These are phyloP conservation scores for Drosophila malerkotliana DNA, from an alignment of 1,140 invertebrate species.

Conservation along the genomic window DNA sequence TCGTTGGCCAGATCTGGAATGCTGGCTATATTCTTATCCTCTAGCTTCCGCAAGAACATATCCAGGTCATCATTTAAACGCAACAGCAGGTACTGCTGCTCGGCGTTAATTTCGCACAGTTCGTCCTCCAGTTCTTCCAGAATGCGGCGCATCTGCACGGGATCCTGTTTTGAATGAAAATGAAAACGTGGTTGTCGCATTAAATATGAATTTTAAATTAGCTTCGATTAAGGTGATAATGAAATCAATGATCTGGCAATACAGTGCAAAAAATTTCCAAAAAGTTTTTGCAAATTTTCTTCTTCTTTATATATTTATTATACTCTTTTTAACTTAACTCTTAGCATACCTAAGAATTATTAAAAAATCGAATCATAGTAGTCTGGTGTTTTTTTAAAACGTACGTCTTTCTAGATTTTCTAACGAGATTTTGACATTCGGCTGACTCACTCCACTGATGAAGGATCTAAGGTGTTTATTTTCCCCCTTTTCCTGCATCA, in stretches of 20 bases:
- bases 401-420: not conserved
- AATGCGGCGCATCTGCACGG: conserved; percentile 74
- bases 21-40: conserved; percentile 51
- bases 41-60: conserved; percentile 57
- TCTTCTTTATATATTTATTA: no score
- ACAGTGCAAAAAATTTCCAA: not conserved
- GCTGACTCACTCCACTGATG: no score
- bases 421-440: not conserved
- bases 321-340: no score
- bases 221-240: conserved; percentile 1
- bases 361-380: not conserved
- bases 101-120: conserved; percentile 78
- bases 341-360: no score
- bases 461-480: not conserved
- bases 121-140: conserved; percentile 76
- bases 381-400: not conserved
- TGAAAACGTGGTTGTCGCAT: conserved; percentile 7
- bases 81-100: conserved; percentile 70
- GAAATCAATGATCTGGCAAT: not conserved
- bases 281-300: not conserved
- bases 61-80: conserved; percentile 64
- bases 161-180: conserved; percentile 50
- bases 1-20: conserved; percentile 54
- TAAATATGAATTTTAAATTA: conserved; percentile 1
- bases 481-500: not conserved